Evolutionary conservation across 1,140 invertebrate genomes (phyloP), one percentile per base, ranked within the genome.

Genomic region (Bombus pyrosoma): DNA sequence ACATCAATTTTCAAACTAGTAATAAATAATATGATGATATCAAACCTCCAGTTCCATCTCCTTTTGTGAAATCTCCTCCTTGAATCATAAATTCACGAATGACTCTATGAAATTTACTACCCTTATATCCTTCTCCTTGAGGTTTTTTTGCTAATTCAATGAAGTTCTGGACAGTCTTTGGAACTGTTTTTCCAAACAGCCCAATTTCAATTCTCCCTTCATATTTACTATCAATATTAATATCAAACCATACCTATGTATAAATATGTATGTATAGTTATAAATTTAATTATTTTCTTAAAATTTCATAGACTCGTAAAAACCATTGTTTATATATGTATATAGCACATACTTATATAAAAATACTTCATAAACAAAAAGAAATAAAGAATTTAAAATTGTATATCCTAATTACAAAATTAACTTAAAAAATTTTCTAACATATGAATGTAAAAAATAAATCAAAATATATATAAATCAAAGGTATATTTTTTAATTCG

Each of bases 81-180:
- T 99, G 98, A 89, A 99, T 98, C 98, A 99, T 99, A 92, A 99
- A 99, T 91, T 99, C 98, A 90, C 97, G 97, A 94, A 99, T 99
- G 34, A 99, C 97, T 91, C 98, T 96, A 93, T 99, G 98, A 96
- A 99, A 99, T 95, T 97, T 98, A 95, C 97, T 98, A 75, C 98
- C 98, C 92, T 98, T 98, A 95, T 97, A 98, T 18, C 98, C 98
- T 94, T 98, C 96, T 34, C 98, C 98, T 86, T 95, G 92, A 1
- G 97, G 96, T 93, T 97, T 98, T 90, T 97, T 96, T 25, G 98
- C 97, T 66, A 99, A 95, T 95, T 98, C 96, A 86, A 96, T 96
- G 94, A 99, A 99, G 95, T 99, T 99, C 87, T 97, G 95, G 0
- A 96, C 98, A 10, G 99, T 99, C 95, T 98, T 99, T 25, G 99